Evolutionary conservation across 2,113 vertebrate species (phyloP).

Genomic region (Polyodon spathula): DNA sequence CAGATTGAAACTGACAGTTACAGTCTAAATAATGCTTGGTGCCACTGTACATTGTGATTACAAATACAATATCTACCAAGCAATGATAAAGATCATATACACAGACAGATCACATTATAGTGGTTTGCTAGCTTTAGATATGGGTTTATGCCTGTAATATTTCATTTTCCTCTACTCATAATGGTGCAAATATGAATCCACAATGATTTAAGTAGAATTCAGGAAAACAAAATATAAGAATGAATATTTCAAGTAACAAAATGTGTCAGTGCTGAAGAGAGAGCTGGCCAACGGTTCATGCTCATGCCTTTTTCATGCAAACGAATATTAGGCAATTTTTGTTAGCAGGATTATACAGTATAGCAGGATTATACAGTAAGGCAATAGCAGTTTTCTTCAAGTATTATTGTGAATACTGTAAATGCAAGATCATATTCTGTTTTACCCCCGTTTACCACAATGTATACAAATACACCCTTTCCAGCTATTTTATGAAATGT

Average conservation of each 20-base stretch:
- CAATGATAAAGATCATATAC: no score
- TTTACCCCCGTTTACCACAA: not conserved
- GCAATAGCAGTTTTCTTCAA: not conserved
- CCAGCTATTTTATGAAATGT: not conserved
- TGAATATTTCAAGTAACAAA: not conserved
- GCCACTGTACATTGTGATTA: no score
- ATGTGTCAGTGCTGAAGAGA: no score
- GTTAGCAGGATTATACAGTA: not conserved
- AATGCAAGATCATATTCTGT: not conserved
- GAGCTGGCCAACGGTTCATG: not conserved
- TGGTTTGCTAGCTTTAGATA: no score
- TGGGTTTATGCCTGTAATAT: no score
- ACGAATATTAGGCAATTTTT: not conserved
- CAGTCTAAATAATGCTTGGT: no score
- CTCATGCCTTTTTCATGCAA: not conserved
- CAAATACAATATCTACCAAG: no score
- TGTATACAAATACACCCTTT: not conserved
- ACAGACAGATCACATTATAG: no score
- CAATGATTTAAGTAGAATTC: no score
- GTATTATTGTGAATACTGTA: not conserved
- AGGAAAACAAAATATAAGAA: not conserved
- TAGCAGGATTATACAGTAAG: not conserved
- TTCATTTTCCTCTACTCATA: no score
- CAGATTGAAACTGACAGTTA: no score
- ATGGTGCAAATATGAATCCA: no score